Conservation (phyloP, 2,113 vertebrate species). For the Myodes glareolus region DNA sequence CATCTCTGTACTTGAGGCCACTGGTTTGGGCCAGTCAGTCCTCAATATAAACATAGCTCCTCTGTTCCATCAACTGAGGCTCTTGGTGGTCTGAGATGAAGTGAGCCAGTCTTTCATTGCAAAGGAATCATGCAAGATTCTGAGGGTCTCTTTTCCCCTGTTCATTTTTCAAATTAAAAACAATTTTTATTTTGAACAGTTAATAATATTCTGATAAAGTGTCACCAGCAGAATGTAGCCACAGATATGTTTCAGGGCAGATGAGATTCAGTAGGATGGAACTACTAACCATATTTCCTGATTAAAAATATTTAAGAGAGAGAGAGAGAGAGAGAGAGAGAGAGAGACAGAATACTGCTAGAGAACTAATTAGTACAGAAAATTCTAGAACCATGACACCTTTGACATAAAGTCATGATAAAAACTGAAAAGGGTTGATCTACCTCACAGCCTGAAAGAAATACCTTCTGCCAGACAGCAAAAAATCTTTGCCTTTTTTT, state of each 20-base stretch:
- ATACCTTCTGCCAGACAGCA: neutral
- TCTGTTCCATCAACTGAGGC: neutral
- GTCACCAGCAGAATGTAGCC: neutral
- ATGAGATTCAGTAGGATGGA: neutral
- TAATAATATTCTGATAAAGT: neutral
- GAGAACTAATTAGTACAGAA: neutral
- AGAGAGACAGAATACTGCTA: neutral
- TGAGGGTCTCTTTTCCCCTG: neutral
- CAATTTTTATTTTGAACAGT: neutral
- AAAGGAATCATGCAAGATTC: neutral
- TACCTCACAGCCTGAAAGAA: neutral
- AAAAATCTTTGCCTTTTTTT: neutral
- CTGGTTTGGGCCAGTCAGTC: neutral
- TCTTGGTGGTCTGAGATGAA: neutral
- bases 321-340: neutral
- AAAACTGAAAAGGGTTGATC: neutral
- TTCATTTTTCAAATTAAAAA: constrained; percentile 17
- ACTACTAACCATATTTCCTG: neutral
- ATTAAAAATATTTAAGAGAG: neutral
- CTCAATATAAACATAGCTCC: neutral
- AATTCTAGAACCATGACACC: neutral
- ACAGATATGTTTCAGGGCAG: neutral
- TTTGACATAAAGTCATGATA: neutral
- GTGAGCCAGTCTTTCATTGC: neutral
- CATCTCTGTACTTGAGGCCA: neutral